Evolutionary conservation across 2,797 vertebrate genomes (phyloP).

Genomic region (Propithecus deckenii): DNA sequence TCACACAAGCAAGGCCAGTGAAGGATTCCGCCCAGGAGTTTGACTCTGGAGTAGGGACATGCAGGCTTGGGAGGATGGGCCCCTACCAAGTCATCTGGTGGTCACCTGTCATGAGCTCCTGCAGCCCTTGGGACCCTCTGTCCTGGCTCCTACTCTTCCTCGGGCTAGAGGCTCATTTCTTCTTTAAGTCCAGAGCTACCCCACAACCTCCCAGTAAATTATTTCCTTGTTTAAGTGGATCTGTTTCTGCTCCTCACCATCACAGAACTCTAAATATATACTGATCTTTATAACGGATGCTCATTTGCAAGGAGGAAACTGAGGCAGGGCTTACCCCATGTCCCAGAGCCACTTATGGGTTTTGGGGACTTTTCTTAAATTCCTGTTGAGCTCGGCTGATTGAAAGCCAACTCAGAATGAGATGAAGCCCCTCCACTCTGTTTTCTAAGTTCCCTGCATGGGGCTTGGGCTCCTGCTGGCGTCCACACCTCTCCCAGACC

Average conservation of each 20-base stretch:
- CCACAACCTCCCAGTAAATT: background rate
- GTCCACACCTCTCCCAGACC: background rate
- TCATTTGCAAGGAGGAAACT: background rate
- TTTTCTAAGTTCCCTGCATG: background rate
- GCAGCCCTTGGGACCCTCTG: background rate
- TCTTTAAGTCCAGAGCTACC: background rate
- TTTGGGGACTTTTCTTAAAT: background rate
- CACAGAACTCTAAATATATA: background rate
- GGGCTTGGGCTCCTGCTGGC: background rate
- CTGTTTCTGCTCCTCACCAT: background rate
- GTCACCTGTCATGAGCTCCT: background rate
- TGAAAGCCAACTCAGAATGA: background rate
- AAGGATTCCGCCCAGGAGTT: background rate
- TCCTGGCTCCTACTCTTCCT: background rate
- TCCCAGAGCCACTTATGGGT: background rate
- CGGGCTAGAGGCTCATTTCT: background rate
- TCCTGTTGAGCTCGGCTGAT: background rate
- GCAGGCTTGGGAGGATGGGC: background rate
- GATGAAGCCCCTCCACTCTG: background rate
- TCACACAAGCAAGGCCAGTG: background rate
- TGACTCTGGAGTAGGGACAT: background rate
- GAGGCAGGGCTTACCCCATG: background rate
- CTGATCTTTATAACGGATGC: background rate
- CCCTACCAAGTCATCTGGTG: background rate
- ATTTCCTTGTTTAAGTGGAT: background rate